Evolutionary conservation across 1,140 invertebrate species (phyloP).

Genomic region (Chlorops oryzae): DNA sequence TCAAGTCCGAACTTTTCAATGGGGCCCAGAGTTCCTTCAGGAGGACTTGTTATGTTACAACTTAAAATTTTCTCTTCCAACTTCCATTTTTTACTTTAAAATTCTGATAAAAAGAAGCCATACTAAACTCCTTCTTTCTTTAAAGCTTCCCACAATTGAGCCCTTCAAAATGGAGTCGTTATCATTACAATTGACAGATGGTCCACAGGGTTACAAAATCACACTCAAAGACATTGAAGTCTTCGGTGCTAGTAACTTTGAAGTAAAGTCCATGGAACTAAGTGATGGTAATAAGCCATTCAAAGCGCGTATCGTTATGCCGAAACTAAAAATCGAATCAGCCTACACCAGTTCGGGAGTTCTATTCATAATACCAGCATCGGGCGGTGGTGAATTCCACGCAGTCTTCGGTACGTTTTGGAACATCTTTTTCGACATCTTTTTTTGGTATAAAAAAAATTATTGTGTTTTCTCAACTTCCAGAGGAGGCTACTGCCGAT

Average conservation of each 20-base stretch:
- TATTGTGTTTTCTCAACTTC: conserved; percentile 19
- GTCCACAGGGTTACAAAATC: conserved; percentile 64
- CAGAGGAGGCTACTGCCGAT: conserved; percentile 56
- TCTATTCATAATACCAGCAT: conserved; percentile 64
- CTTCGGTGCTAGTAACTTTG: conserved; percentile 64
- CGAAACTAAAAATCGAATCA: conserved; percentile 60
- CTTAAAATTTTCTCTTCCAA: neutral
- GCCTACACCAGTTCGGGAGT: conserved; percentile 66
- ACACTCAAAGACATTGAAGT: conserved; percentile 61
- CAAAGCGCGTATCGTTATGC: conserved; percentile 59
- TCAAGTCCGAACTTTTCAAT: no score
- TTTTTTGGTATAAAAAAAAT: conserved; percentile 9
- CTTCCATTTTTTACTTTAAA: neutral
- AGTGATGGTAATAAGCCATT: conserved; percentile 57
- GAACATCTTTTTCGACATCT: neutral
- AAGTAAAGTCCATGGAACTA: conserved; percentile 58
- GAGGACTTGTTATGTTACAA: neutral
- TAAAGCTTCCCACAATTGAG: conserved; percentile 60
- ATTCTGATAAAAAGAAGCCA: neutral
- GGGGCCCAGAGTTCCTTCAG: no score
- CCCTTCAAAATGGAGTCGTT: conserved; percentile 66
- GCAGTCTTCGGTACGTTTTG: conserved; percentile 54
- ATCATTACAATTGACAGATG: conserved; percentile 61
- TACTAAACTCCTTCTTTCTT: conserved; percentile 7
- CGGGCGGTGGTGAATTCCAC: conserved; percentile 65